Evolutionary conservation across 2,888 invertebrate genomes (phyloP), one percentile per base, ranked within the genome.

Genomic region (Alentia gelatinosa): DNA sequence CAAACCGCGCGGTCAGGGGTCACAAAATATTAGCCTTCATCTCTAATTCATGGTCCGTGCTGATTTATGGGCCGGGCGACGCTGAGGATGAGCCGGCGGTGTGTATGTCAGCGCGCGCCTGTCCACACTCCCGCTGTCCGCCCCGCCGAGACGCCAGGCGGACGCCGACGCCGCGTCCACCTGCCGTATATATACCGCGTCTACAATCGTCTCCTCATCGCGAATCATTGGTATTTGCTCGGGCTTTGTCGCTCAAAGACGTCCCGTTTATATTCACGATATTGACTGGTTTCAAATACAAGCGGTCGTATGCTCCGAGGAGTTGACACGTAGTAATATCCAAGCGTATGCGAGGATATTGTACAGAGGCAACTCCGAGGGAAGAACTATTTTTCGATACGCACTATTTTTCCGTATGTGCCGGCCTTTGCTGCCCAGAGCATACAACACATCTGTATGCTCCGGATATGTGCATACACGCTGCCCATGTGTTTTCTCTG

Each of bases 21-120:
- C 68, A 26, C 68, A 68, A 68, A 68, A 68, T 68, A 68, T 68
- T 68, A 68, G 68, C 30, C 68, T 68, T 68, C 68, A 68, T 68
- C n/a, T 68, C 30, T 68, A 68, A 68, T 68, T 68, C 68, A 68
- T 68, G 68, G 26, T n/a, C 68, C 15, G 30, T n/a, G 33, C 68
- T 68, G 68, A 68, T 68, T 68, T 68, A 68, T 68, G 47, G n/a
- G n/a, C n/a, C n/a, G n/a, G n/a, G n/a, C n/a, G n/a, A 47, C 47
- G 47, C 9, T 19, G 47, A 47, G 47, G 7, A 12, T 47, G 19
- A 47, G 47, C 7, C 19, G 47, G 19, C 9, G 47, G 7, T 12
- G 7, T 47, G 19, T 47, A 47, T 19, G 7, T 7, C 47, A 5
- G 68, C 68, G 23, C 68, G 33, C 68, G 4, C 56, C n/a, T n/a